Conservation (phyloP, 2,113 vertebrate species). For the Falco punctatus region DNA sequence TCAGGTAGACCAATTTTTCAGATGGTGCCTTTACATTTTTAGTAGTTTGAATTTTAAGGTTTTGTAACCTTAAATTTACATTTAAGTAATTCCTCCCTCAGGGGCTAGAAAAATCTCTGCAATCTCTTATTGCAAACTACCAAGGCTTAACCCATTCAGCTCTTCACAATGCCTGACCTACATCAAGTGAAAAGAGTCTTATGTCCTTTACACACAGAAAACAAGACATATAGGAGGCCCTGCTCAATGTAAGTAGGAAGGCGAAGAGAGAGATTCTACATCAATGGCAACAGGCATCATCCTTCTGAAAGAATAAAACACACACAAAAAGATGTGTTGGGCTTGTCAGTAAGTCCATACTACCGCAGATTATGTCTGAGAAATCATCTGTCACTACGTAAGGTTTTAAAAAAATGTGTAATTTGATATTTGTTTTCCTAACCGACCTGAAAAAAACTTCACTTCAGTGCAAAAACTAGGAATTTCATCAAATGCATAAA, state of each 20-base stretch:
- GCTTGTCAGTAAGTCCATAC: background rate
- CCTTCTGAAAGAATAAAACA: background rate
- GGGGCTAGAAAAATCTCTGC: background rate
- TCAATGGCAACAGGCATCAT: background rate
- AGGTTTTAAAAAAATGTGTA: background rate
- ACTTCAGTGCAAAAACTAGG: background rate
- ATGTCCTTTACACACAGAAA: background rate
- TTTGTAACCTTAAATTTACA: background rate
- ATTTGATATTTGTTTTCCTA: background rate
- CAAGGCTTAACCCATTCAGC: constrained; percentile 42
- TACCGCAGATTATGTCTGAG: background rate
- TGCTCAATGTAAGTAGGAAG: background rate
- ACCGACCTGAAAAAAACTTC: background rate
- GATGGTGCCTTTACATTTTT: background rate
- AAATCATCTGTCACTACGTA: background rate
- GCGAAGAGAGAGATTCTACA: background rate
- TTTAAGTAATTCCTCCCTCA: background rate
- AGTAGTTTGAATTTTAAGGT: background rate
- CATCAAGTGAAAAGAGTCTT: constrained; percentile 20
- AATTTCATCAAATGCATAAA: background rate
- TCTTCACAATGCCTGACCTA: constrained; percentile 57
- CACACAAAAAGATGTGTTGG: background rate
- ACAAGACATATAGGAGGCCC: background rate
- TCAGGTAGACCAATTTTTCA: background rate
- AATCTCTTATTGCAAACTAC: constrained; percentile 7